phyloP scores from a whole-genome alignment of 2,888 invertebrate genomes.

The Agrochola macilenta region DNA sequence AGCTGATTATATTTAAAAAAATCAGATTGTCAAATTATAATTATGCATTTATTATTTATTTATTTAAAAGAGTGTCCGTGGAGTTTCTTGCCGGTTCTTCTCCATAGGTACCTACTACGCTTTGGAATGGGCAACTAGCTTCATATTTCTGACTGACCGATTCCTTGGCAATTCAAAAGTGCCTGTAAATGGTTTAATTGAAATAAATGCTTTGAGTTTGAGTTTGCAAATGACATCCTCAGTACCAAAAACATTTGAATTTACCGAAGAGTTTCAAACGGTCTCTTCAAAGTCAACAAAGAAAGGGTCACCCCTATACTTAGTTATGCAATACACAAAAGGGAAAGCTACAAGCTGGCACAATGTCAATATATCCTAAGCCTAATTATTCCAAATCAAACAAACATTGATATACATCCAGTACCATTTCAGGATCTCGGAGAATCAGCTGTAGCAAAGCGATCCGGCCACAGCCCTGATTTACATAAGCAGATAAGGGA shows the following conservation, averaged over 20 bases:
- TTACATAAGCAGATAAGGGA: slow-evolving; percentile 82
- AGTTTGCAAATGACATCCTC: not conserved
- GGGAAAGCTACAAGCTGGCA: slow-evolving; percentile 22
- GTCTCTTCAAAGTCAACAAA: slow-evolving; percentile 15
- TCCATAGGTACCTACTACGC: too few relatives aligned
- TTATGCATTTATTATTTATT: too few relatives aligned
- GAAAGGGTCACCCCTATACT: slow-evolving; percentile 10
- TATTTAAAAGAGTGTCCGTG: too few relatives aligned
- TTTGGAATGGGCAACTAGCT: too few relatives aligned
- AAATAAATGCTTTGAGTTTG: too few relatives aligned
- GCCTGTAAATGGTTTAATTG: too few relatives aligned
- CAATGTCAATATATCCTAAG: slow-evolving; percentile 26
- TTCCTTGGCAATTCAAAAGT: too few relatives aligned
- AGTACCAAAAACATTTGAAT: not conserved
- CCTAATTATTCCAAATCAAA: slow-evolving; percentile 47
- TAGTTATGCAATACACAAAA: not conserved
- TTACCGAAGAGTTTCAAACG: not conserved
- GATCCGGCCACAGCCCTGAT: slow-evolving; percentile 68
- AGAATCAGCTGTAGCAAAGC: slow-evolving; percentile 60
- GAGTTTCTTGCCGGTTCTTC: too few relatives aligned
- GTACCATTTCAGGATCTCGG: slow-evolving; percentile 44
- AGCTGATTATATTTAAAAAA: not conserved
- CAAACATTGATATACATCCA: slow-evolving; percentile 47
- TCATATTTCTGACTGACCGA: too few relatives aligned
- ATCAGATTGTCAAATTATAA: not conserved